Percentiles rank a stretch among this genome's conserved stretches.
Conservation (phyloP, 2,797 vertebrate species). For the Triplophysa bombifrons region DNA sequence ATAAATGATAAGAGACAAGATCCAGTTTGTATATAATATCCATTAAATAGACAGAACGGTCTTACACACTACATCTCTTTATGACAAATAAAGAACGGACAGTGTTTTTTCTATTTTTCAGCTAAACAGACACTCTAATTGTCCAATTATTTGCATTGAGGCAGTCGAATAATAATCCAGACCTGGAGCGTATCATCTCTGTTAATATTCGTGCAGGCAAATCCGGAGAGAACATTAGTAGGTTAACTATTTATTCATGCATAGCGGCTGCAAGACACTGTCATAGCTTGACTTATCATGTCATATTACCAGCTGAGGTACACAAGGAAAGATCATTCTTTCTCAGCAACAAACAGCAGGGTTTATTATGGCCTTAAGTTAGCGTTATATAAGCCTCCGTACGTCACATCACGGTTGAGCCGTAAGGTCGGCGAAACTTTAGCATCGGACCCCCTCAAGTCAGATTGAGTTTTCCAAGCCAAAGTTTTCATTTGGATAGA, state of each 20-base stretch:
- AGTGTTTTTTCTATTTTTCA: not conserved
- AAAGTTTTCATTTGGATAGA: slow-evolving; percentile 18
- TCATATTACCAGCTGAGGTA: slow-evolving; percentile 17
- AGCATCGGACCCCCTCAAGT: not conserved
- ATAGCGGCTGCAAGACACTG: slow-evolving; percentile 28
- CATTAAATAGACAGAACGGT: not conserved
- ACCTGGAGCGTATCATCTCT: not conserved
- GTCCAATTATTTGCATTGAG: slow-evolving; percentile 28
- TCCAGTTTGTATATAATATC: slow-evolving; percentile 20
- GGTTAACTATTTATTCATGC: slow-evolving; percentile 61
- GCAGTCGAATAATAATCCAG: slow-evolving; percentile 7
- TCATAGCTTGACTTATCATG: slow-evolving; percentile 2
- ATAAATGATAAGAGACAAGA: not conserved
- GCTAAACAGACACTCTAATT: slow-evolving; percentile 36
- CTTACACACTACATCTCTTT: slow-evolving; percentile 1
- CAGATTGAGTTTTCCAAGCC: slow-evolving; percentile 23
- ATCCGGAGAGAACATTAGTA: slow-evolving; percentile 45
- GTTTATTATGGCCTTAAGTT: slow-evolving; percentile 20
- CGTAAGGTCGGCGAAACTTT: slow-evolving; percentile 7
- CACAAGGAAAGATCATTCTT: not conserved
- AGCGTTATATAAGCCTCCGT: slow-evolving; percentile 4
- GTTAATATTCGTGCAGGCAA: slow-evolving; percentile 29
- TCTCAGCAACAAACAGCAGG: slow-evolving; percentile 1
- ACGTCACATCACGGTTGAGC: not conserved
- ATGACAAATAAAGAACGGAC: slow-evolving; percentile 3